Base-by-base conservation (phyloP, 1,140 invertebrate genomes). In the Drosophila guanche region DNA sequence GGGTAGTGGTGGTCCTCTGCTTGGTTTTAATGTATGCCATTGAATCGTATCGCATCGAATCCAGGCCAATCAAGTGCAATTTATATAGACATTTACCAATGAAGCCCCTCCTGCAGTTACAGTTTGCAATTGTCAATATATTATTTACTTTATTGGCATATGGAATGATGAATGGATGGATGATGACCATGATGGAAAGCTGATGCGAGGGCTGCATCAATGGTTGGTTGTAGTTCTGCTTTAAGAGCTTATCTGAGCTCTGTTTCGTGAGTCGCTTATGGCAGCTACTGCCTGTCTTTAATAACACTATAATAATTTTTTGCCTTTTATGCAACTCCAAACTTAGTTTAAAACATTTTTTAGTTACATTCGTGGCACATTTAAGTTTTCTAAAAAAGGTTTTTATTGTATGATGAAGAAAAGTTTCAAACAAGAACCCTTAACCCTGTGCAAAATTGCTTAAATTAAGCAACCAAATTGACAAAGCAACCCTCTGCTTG, bases 81-180 rank as follows among this genome's bases (percentile, higher is more conserved):
- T 86, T 88, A 86, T 88, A 86, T 86, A 86, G 81, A 86, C 81
- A 88, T 88, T 86, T 86, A 69, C 71, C 85, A 67, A 68, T 81
- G 83, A 88, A 81, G 81, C 65, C 65, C 7, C 58, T 62, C 80
- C 77, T 76, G 57, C 67, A 80, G 76, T 85, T 80, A 76, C 72
- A 86, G 83, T 77, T 80, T 69, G 62, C 77, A 63, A 53, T 77
- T 86, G 72, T 77, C 68, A 66, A 81, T 85, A 80, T 73, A 85
- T 86, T 85, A 84, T 85, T 84, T 72, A 84, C 79, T 79, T 84
- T 79, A 84, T 76, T 54, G 25, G 20, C 23, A 51, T 42, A 51
- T 53, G 25, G 37, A 43, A 33, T 62, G 57, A 58, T 23, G 33
- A 40, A 61, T 37, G 33, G 23, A 48, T 42, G 42, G 33, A 60